phyloP scores from a whole-genome alignment of 2,888 invertebrate genomes.

The Eupithecia subfuscata region DNA sequence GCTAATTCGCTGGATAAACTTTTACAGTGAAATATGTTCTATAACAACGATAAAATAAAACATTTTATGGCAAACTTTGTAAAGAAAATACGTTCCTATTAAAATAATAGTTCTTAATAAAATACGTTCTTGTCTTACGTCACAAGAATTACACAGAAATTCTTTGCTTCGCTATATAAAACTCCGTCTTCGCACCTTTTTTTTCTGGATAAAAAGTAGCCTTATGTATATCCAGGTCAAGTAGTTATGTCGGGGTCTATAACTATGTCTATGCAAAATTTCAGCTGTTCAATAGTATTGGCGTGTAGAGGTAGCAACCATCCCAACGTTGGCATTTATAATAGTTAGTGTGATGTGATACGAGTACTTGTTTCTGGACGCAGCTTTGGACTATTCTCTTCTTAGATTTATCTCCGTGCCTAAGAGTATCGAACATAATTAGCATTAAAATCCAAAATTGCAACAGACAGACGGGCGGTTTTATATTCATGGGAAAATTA shows the following conservation, averaged over 20 bases:
- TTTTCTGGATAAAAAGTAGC: too few species aligned
- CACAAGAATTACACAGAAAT: background rate
- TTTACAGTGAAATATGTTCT: slow-evolving; percentile 15
- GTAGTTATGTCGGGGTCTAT: too few species aligned
- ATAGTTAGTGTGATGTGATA: background rate
- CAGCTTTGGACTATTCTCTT: too few species aligned
- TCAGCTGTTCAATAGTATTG: background rate
- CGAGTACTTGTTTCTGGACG: too few species aligned
- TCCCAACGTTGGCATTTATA: background rate
- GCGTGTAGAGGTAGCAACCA: background rate
- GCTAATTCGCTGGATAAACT: slow-evolving; percentile 10
- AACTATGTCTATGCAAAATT: too few species aligned
- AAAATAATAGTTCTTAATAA: too few species aligned
- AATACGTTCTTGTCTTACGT: too few species aligned
- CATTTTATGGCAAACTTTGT: slow-evolving; percentile 12
- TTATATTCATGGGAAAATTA: background rate
- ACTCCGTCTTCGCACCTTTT: too few species aligned
- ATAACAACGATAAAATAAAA: slow-evolving; percentile 16
- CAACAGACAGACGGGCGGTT: background rate
- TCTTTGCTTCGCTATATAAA: background rate
- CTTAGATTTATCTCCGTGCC: too few species aligned
- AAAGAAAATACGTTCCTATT: background rate
- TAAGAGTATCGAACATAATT: too few species aligned
- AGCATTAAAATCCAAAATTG: too few species aligned
- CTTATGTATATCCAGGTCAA: too few species aligned